phyloP scores from a whole-genome alignment of 2,888 invertebrate genomes.

The Actias luna region DNA sequence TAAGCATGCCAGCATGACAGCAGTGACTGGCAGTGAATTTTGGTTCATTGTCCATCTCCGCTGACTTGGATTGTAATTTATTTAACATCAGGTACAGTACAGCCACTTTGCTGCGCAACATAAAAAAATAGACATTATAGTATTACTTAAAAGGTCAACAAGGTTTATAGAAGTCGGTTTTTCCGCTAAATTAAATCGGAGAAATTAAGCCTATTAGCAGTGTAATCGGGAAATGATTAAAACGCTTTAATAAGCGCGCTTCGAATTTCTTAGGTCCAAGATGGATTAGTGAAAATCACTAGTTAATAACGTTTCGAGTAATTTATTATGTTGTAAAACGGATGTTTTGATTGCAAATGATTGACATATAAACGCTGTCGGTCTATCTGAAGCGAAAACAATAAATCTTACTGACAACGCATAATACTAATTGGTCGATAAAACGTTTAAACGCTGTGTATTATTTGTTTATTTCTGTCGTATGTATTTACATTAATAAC shows the following conservation, averaged over 20 bases:
- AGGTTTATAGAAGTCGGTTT: not conserved
- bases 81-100: too few species aligned
- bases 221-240: slow-evolving; percentile 3
- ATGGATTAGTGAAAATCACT: not conserved
- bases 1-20: too few species aligned
- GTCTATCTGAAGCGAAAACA: not conserved
- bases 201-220: not conserved
- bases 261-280: not conserved
- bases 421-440: not conserved
- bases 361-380: not conserved
- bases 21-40: too few species aligned
- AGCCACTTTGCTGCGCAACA: too few species aligned
- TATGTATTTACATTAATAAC: too few species aligned
- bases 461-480: not conserved
- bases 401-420: not conserved
- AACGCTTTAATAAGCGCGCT: not conserved
- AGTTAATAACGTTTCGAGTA: not conserved
- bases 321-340: not conserved
- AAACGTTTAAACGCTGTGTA: not conserved
- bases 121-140: too few species aligned
- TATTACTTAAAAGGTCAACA: not conserved
- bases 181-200: slow-evolving; percentile 28
- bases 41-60: too few species aligned
- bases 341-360: slow-evolving; percentile 12
- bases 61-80: too few species aligned